Conservation (phyloP, 2,797 vertebrate species). For the Poecilia wingei region DNA sequence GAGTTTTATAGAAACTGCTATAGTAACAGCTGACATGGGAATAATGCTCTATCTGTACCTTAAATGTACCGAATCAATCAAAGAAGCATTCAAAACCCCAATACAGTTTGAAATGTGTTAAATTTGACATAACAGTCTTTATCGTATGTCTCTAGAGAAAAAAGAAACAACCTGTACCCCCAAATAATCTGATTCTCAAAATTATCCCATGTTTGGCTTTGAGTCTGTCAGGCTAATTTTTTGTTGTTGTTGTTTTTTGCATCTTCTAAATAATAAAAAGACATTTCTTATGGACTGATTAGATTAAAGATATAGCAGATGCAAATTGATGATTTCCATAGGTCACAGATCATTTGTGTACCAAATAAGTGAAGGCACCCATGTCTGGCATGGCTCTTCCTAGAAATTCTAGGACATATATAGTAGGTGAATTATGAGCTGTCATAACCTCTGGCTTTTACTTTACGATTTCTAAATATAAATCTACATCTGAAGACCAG, state of each 20-base stretch:
- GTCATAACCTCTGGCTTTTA: slow-evolving; percentile 28
- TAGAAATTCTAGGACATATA: slow-evolving; percentile 41
- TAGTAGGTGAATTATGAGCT: slow-evolving; percentile 50
- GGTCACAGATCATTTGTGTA: neutral
- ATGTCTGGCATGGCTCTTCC: neutral
- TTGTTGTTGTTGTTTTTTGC: neutral
- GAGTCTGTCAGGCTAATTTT: neutral
- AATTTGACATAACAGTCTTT: neutral
- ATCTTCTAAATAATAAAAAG: neutral
- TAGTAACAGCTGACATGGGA: neutral
- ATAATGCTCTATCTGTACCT: neutral
- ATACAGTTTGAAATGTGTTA: neutral
- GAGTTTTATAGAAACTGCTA: neutral
- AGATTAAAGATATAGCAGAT: neutral
- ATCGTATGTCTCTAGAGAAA: neutral
- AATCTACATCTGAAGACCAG: slow-evolving; percentile 4
- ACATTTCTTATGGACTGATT: neutral
- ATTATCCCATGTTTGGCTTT: neutral
- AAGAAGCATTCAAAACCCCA: neutral
- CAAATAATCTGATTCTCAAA: neutral
- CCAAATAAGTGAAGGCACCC: slow-evolving; percentile 2
- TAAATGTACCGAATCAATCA: neutral
- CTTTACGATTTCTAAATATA: slow-evolving; percentile 32
- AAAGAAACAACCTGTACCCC: neutral
- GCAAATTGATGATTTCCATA: slow-evolving; percentile 1